These are phyloP conservation scores for Polydrusus tereticollis DNA, from an alignment of 2,888 invertebrate species.

Conservation along the genomic window DNA sequence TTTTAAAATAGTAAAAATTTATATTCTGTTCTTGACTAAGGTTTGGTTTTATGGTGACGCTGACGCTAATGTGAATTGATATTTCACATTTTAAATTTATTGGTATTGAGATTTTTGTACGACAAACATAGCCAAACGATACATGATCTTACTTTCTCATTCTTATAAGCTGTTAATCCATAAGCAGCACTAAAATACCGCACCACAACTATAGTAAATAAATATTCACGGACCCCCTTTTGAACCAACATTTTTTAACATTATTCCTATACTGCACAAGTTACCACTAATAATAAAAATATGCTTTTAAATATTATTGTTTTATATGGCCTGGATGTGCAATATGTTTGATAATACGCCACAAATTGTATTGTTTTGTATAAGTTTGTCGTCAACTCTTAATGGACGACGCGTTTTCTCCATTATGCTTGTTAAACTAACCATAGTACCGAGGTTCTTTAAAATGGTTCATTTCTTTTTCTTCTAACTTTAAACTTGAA, in stretches of 20 bases:
- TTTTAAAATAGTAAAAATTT: background rate
- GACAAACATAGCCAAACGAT: no score
- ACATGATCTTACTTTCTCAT: background rate
- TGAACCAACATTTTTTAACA: background rate
- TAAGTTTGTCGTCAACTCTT: conserved; percentile 34
- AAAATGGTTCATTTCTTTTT: conserved; percentile 30
- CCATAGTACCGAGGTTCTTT: conserved; percentile 40
- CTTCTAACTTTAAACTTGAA: conserved; percentile 21
- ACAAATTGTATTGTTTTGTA: conserved; percentile 39
- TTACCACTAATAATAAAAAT: conserved; percentile 9
- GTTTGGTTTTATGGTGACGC: background rate
- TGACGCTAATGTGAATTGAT: no score
- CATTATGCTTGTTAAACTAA: conserved; percentile 41
- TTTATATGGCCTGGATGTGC: conserved; percentile 50
- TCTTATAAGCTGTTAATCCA: background rate
- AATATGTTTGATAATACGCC: conserved; percentile 42
- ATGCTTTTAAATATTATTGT: conserved; percentile 16
- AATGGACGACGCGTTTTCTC: conserved; percentile 40
- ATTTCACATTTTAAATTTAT: no score
- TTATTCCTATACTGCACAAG: background rate
- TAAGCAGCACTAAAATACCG: background rate
- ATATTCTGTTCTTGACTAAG: background rate
- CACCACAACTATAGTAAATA: conserved; percentile 1
- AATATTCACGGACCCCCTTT: background rate
- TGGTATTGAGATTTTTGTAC: no score